Evolutionary conservation across 2,113 vertebrate genomes (phyloP).

Genomic region (Salvelinus namaycush): DNA sequence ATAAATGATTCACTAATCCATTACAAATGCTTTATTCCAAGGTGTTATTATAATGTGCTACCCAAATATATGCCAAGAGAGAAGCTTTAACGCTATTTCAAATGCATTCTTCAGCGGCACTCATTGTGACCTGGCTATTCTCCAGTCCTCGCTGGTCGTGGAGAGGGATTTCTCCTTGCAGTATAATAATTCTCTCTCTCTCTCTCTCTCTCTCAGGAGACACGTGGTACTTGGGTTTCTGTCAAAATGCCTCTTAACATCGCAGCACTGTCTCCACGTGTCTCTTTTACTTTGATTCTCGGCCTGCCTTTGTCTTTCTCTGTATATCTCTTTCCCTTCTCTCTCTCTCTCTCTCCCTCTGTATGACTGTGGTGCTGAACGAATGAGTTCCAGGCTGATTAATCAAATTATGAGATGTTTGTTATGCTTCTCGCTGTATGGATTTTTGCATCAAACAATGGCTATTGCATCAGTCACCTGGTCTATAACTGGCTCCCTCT

Average conservation of each 20-base stretch:
- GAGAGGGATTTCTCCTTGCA: too few relatives aligned
- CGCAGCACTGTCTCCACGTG: too few relatives aligned
- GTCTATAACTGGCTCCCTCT: background rate
- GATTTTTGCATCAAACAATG: constrained; percentile 57
- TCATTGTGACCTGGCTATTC: background rate
- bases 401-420: constrained; percentile 46
- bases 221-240: too few relatives aligned
- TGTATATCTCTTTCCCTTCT: background rate
- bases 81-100: too few relatives aligned
- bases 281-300: background rate
- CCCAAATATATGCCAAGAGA: background rate
- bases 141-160: background rate
- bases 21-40: too few relatives aligned
- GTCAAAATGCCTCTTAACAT: too few relatives aligned
- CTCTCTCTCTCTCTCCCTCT: background rate
- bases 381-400: constrained; percentile 38
- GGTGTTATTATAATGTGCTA: background rate
- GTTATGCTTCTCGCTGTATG: constrained; percentile 46
- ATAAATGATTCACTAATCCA: too few relatives aligned
- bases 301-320: background rate
- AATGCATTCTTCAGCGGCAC: too few relatives aligned
- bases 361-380: background rate
- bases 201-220: too few relatives aligned
- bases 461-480: constrained; percentile 48
- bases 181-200: too few relatives aligned